A percentile compares a stretch with the other conserved stretches of the same genome.
phyloP scores from a whole-genome alignment of 2,888 invertebrate species.

The Apodemia hepburni region DNA sequence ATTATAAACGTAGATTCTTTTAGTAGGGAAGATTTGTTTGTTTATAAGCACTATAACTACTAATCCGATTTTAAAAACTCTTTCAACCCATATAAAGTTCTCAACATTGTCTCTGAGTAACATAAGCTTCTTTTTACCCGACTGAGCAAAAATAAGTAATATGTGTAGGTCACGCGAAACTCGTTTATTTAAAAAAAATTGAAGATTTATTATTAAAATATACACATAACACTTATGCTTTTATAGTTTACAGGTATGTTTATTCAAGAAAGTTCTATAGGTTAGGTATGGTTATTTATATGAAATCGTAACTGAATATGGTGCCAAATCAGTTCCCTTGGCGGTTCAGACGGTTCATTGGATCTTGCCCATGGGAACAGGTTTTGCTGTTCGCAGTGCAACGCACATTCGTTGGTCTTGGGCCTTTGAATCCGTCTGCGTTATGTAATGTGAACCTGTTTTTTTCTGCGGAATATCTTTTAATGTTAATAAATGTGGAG shows the following conservation, averaged over 20 bases:
- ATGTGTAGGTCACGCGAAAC: too few species aligned
- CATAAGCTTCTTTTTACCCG: too few species aligned
- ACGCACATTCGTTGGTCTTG: slow-evolving; percentile 28
- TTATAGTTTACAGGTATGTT: background rate
- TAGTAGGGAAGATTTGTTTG: too few species aligned
- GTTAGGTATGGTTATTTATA: background rate
- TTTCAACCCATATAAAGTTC: too few species aligned
- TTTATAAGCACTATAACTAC: too few species aligned
- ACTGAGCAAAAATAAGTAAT: too few species aligned
- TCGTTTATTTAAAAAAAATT: too few species aligned
- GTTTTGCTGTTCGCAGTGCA: slow-evolving; percentile 42
- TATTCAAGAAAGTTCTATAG: background rate
- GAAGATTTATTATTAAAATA: too few species aligned
- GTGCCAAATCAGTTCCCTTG: slow-evolving; percentile 25
- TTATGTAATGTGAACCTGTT: slow-evolving; percentile 18
- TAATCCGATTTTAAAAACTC: too few species aligned
- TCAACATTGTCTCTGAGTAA: too few species aligned
- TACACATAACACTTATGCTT: too few species aligned
- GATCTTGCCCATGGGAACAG: slow-evolving; percentile 60
- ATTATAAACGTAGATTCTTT: too few species aligned
- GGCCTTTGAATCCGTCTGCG: slow-evolving; percentile 20
- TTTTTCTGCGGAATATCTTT: slow-evolving; percentile 17
- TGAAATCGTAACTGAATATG: slow-evolving; percentile 4
- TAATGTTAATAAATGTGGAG: slow-evolving; percentile 39
- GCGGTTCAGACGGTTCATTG: slow-evolving; percentile 37